These are phyloP conservation scores for Eufriesea mexicana DNA, from an alignment of 1,140 invertebrate species.

Conservation along the genomic window DNA sequence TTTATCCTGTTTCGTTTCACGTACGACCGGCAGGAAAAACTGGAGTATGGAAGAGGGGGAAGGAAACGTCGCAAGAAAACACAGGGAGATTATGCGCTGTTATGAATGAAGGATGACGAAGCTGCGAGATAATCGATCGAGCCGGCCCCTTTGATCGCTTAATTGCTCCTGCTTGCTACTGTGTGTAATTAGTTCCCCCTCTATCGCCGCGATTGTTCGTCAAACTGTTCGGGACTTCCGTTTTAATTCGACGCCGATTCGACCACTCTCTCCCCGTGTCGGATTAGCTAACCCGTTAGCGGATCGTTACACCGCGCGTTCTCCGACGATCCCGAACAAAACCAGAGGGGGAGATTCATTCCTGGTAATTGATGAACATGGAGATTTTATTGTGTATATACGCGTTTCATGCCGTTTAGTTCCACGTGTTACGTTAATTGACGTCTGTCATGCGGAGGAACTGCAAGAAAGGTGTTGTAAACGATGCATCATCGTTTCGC, in stretches of 20 bases:
- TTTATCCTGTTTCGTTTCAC: conserved; percentile 30
- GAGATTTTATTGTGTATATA: neutral
- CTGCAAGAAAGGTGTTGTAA: neutral
- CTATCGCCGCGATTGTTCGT: neutral
- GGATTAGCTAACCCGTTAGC: no score
- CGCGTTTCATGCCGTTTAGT: neutral
- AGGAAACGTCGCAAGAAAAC: conserved; percentile 2
- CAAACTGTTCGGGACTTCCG: neutral
- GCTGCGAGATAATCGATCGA: conserved; percentile 42
- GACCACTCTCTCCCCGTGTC: no score
- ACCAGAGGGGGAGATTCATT: no score
- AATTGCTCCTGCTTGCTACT: conserved; percentile 17
- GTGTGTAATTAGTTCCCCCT: neutral
- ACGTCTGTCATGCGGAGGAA: neutral
- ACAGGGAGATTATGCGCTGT: conserved; percentile 34
- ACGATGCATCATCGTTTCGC: neutral
- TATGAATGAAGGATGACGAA: conserved; percentile 43
- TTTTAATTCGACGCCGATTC: neutral
- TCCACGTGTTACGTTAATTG: neutral
- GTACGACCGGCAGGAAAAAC: conserved; percentile 10
- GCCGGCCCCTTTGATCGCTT: conserved; percentile 34
- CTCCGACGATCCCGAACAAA: neutral
- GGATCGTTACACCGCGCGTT: neutral
- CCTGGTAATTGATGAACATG: no score
- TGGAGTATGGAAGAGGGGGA: neutral